Percentiles rank a stretch among this genome's conserved stretches.
Evolutionary conservation across 2,797 vertebrate genomes (phyloP).

Genomic region (Falco peregrinus): DNA sequence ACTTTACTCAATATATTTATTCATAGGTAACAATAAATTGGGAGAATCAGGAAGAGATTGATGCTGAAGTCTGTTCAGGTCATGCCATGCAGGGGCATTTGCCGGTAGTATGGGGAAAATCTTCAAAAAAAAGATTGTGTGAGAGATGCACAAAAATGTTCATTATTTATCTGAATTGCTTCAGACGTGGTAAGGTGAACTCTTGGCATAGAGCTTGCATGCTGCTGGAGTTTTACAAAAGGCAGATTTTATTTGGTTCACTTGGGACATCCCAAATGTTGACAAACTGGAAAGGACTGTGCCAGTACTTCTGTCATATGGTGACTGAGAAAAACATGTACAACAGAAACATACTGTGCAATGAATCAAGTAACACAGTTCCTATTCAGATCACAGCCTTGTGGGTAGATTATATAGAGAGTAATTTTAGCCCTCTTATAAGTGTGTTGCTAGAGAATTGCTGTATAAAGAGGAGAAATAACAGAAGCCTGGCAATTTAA

Average conservation of each 20-base stretch:
- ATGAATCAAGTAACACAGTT: constrained; percentile 33
- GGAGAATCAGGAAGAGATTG: neutral
- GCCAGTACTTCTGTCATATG: constrained; percentile 2
- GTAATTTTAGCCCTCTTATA: constrained; percentile 41
- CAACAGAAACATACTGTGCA: neutral
- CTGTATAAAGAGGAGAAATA: constrained; percentile 20
- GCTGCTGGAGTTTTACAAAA: neutral
- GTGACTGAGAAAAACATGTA: constrained; percentile 20
- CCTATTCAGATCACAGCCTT: constrained; percentile 39
- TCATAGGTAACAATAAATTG: neutral
- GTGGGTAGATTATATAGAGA: neutral
- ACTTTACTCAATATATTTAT: neutral
- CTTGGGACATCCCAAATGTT: neutral
- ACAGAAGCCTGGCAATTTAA: constrained; percentile 37
- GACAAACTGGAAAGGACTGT: constrained; percentile 20
- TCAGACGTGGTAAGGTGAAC: neutral
- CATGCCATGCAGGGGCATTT: neutral
- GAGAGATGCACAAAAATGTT: neutral
- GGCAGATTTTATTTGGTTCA: neutral
- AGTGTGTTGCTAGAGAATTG: constrained; percentile 4
- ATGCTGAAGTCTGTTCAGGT: neutral
- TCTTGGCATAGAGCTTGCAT: neutral
- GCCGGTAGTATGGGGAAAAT: neutral
- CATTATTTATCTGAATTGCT: neutral
- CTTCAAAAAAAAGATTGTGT: neutral